These are phyloP conservation scores for Standfussiana lucernea DNA, from an alignment of 2,888 invertebrate species.

Conservation along the genomic window DNA sequence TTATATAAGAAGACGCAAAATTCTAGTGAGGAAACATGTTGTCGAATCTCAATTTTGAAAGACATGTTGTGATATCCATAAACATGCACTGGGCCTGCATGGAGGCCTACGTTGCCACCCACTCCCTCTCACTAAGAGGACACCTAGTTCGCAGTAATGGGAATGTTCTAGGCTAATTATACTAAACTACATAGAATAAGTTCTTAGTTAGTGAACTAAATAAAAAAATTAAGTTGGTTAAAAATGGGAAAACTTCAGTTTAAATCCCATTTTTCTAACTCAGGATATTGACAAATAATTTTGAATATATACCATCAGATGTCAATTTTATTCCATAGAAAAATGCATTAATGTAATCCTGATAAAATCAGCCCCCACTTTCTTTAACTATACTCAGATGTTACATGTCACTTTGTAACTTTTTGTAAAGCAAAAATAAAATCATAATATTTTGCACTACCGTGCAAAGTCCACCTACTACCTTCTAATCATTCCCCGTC, in stretches of 20 bases:
- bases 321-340: neutral
- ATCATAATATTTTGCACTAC: neutral
- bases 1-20: neutral
- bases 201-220: neutral
- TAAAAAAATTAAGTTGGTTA: too few species aligned
- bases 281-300: neutral
- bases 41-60: neutral
- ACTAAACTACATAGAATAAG: neutral
- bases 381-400: neutral
- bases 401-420: neutral
- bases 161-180: neutral
- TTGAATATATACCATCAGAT: neutral
- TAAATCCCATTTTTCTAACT: neutral
- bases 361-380: neutral
- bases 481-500: neutral
- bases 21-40: neutral
- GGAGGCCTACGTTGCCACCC: neutral
- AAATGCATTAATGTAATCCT: neutral
- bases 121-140: neutral
- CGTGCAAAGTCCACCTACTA: neutral
- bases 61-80: neutral
- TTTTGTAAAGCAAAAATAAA: neutral
- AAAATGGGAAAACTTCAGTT: neutral
- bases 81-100: neutral
- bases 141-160: neutral